Evolutionary conservation across 2,113 vertebrate genomes (phyloP).

Genomic region (Entosphenus tridentatus): DNA sequence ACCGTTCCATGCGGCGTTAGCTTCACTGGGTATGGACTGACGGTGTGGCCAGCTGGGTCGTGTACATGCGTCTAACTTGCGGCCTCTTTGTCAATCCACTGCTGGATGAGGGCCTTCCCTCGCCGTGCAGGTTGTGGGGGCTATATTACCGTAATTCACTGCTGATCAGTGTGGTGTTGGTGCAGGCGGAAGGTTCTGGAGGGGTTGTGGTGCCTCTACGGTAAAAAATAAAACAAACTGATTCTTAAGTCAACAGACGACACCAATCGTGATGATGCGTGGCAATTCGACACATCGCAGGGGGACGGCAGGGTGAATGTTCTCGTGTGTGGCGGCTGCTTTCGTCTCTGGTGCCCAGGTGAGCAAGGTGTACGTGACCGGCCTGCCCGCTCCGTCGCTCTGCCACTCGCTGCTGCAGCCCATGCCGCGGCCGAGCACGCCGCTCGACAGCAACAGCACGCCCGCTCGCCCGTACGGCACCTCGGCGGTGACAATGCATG

Average conservation of each 20-base stretch:
- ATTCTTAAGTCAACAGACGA: neutral
- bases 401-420: constrained; percentile 27
- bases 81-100: too few species aligned
- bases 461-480: constrained; percentile 43
- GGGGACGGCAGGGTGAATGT: neutral
- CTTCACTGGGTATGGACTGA: too few species aligned
- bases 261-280: neutral
- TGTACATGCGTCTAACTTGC: too few species aligned
- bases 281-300: neutral
- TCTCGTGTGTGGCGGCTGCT: constrained; percentile 2
- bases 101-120: too few species aligned
- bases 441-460: constrained; percentile 42
- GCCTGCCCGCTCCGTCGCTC: constrained; percentile 45
- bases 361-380: constrained; percentile 73
- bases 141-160: neutral
- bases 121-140: neutral
- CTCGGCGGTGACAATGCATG: too few species aligned
- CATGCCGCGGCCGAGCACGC: constrained; percentile 35
- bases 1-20: too few species aligned
- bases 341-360: constrained; percentile 26
- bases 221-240: neutral
- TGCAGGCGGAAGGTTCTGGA: neutral
- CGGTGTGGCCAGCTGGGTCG: too few species aligned
- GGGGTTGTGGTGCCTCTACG: too few species aligned
- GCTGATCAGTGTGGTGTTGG: neutral